phyloP scores from a whole-genome alignment of 2,113 vertebrate genomes.

The Numenius arquata region DNA sequence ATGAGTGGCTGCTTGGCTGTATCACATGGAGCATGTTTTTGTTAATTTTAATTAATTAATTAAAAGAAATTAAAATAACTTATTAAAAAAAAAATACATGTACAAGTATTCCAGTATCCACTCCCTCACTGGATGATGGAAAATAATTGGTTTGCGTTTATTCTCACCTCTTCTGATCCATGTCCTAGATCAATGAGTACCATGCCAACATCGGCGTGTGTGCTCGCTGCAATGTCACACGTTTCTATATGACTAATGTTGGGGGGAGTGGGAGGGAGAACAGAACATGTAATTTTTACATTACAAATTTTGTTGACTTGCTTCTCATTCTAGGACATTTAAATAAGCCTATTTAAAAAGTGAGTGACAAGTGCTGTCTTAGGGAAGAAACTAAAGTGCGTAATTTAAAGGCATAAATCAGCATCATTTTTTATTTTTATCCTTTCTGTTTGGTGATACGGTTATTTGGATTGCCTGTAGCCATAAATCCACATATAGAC shows the following conservation, averaged over 20 bases:
- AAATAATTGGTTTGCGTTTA: not conserved
- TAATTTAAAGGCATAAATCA: not conserved
- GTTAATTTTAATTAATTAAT: not conserved
- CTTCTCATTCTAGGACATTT: not conserved
- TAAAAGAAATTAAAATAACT: not conserved
- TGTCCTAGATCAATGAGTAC: not conserved
- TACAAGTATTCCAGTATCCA: not conserved
- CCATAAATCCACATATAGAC: not conserved
- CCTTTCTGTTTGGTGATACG: not conserved
- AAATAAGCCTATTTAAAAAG: not conserved
- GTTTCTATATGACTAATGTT: not conserved
- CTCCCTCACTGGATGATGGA: not conserved
- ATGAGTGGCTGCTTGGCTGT: not conserved
- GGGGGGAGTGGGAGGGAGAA: not conserved
- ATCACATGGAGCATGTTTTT: rapidly evolving
- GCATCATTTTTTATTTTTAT: not conserved
- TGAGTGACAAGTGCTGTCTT: not conserved
- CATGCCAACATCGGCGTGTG: not conserved
- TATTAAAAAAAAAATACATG: rapidly evolving
- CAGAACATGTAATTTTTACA: not conserved
- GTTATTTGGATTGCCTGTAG: not conserved
- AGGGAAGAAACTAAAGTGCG: not conserved
- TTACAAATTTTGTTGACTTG: not conserved
- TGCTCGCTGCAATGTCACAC: not conserved
- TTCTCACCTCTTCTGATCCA: not conserved